These are phyloP conservation scores for Anthrax anthrax DNA, from an alignment of 2,888 invertebrate genomes.

Conservation along the genomic window DNA sequence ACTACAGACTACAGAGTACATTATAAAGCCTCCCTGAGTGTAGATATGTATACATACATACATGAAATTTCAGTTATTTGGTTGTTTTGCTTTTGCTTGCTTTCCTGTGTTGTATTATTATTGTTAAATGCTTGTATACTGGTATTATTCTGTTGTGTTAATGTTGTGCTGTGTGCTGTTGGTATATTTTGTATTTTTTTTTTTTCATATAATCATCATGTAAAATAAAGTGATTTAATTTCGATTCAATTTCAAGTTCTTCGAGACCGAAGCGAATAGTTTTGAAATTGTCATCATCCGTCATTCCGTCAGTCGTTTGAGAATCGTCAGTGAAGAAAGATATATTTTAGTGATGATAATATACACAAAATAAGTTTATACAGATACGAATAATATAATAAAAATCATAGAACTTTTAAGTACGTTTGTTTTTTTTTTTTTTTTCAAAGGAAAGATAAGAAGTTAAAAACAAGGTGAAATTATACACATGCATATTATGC, in stretches of 20 bases:
- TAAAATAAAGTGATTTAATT: not conserved
- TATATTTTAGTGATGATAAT: not conserved
- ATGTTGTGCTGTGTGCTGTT: not conserved
- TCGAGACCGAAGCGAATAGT: not conserved
- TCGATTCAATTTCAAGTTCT: not conserved
- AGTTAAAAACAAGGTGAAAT: too few relatives aligned
- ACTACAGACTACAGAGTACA: not conserved
- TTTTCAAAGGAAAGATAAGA: too few relatives aligned
- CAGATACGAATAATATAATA: too few relatives aligned
- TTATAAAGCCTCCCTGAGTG: not conserved
- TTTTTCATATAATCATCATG: not conserved
- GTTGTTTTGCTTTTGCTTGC: not conserved
- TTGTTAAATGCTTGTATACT: not conserved
- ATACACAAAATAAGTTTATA: too few relatives aligned
- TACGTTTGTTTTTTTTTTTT: too few relatives aligned
- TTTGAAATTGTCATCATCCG: not conserved
- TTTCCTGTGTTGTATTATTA: not conserved
- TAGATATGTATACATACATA: too few relatives aligned
- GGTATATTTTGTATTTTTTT: not conserved
- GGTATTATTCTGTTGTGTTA: not conserved
- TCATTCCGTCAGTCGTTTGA: slow-evolving; percentile 10
- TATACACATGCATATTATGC: too few relatives aligned
- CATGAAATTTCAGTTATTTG: too few relatives aligned
- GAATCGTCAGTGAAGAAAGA: slow-evolving; percentile 8
- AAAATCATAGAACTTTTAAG: too few relatives aligned